Base-by-base conservation (phyloP, 2,797 vertebrate genomes). In the Lagocephalus sceleratus region DNA sequence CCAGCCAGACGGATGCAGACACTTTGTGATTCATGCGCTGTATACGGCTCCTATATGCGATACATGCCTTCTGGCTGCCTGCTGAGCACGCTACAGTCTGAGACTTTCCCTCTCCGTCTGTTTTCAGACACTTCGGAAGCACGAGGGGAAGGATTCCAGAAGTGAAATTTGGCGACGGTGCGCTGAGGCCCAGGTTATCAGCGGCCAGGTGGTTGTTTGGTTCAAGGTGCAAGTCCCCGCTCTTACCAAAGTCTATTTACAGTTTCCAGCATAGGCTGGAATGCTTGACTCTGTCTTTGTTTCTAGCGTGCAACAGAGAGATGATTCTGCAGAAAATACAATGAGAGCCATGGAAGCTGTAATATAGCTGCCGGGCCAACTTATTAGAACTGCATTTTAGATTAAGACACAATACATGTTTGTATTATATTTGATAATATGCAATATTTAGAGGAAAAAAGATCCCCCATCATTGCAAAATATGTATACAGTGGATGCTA, bases 71-170 rank as follows among this genome's bases (percentile, higher is more conserved):
- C 55, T 39, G 69, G 79, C 79, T 54, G 55, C 49, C 55, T 1
- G 17, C 60, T 19, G 61, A 76, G 74, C 51, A 60, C 63, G 55
- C 63, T 57, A 11, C 61, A 58, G 67, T 67, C 69, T 71, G 67
- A 73, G 56, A 63, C 51, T n/a, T 67, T 75, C 62, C 48, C 60
- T 75, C 76, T 74, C 62, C 40, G 53, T 82, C 76, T 82, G 78
- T 84, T 85, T 83, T 52, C 81, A 90, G 89, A 83, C 79, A 87
- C 74, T 89, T 86, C 71, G 89, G 90, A 63, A 86, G 85, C 74
- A 89, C 75, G 78, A 88, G 86, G 76, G 75, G 60, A 60, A 69
- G 83, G 21, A 87, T 90, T 63, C 82, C 86, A 25, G 87, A 85
- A 22, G 88, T 88, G n/a, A 81, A 71, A 54, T 84, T n/a, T 79